Base-by-base conservation (phyloP, 2,797 vertebrate genomes). In the Neosilurus mollespiculum region DNA sequence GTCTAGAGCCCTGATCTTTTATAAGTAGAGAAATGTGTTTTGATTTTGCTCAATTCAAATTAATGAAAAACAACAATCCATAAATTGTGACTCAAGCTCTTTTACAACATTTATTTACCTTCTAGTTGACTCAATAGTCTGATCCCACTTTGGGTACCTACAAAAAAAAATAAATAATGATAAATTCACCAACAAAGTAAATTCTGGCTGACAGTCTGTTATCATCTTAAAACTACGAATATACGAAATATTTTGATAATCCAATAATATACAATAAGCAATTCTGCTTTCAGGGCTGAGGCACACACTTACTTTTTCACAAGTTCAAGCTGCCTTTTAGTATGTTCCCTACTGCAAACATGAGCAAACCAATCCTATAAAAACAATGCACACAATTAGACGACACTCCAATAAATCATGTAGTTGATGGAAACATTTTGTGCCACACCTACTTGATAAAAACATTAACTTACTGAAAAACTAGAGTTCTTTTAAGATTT, bases 81-180 rank as follows among this genome's bases (percentile, higher is more conserved):
- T 43, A 6, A 43, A 43, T 43, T 43, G 37, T n/a, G n/a, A n/a
- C 2, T 9, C 24, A 34, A 49, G 2, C 51, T 51, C 1, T 7
- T 78, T 65, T 30, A 61, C 5, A 70, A 34, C 0, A 66, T 58
- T 83, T n/a, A 62, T 84, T 91, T 83, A 94, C 94, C 90, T 91
- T 86, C 49, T 87, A 83, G 81, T 37, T 0, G 86, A 90, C 24
- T 90, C 87, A 87, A 92, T 12, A 43, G 89, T 90, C 85, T 94
- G 94, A 89, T 94, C 91, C 94, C 94, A 95, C 0, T 77, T 51
- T 22, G 94, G 93, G 90, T 90, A 95, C 84, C 94, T 95, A 85
- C 26, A 86, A 58, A 66, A 62, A 65, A 34, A 34, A 0, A 61
- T 9, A 6, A 43, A 43, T 0, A 0, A 77, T 9, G 6, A 62